A percentile compares a stretch with the other conserved stretches of the same genome.
Evolutionary conservation across 2,113 vertebrate genomes (phyloP).

Genomic region (Passer domesticus): DNA sequence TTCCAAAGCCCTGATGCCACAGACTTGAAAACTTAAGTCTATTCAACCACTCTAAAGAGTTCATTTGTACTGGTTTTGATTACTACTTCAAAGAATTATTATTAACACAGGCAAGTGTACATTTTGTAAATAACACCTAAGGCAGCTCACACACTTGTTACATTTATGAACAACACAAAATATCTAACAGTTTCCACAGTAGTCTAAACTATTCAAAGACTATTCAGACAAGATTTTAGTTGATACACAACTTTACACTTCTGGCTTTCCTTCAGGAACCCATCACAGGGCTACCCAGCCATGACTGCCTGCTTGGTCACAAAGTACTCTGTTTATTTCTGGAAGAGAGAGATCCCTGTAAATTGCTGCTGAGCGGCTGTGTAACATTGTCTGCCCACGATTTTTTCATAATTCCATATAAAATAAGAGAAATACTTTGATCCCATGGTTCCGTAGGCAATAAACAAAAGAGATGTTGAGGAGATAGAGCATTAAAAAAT

Average conservation of each 20-base stretch:
- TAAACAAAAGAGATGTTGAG: neutral
- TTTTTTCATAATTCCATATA: neutral
- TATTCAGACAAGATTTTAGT: neutral
- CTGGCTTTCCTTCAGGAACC: neutral
- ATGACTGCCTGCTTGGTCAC: neutral
- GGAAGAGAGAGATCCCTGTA: neutral
- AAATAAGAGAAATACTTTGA: neutral
- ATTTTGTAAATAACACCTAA: neutral
- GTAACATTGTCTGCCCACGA: neutral
- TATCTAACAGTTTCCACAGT: neutral
- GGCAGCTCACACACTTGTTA: neutral
- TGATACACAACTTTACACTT: neutral
- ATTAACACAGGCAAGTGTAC: neutral
- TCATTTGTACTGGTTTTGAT: accelerated
- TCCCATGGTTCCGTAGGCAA: accelerated
- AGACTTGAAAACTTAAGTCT: neutral
- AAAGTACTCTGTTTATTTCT: neutral
- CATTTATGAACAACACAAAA: neutral
- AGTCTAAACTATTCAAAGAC: neutral
- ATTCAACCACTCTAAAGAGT: neutral
- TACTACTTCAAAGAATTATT: neutral
- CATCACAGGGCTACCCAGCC: neutral
- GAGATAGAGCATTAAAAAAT: accelerated
- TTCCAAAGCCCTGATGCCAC: neutral
- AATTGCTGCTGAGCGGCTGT: neutral